Conservation (phyloP, 2,888 invertebrate genomes). For the Alitta virens region DNA sequence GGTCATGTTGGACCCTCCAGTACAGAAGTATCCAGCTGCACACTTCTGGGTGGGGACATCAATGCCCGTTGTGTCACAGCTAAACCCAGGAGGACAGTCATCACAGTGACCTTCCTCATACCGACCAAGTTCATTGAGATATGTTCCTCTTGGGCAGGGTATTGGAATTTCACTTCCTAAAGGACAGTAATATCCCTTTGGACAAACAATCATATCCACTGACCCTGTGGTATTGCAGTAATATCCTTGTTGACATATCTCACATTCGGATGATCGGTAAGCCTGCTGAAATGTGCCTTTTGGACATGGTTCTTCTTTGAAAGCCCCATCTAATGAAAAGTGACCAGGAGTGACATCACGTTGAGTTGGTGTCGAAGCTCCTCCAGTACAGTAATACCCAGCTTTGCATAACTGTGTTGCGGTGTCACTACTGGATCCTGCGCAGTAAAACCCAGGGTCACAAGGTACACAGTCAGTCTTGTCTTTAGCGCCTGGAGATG, state of each 20-base stretch:
- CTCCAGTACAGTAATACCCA: conserved; percentile 53
- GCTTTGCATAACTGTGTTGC: conserved; percentile 36
- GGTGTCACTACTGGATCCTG: conserved; percentile 43
- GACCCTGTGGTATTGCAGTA: conserved; percentile 41
- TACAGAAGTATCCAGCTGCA: conserved; percentile 47
- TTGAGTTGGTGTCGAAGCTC: conserved; percentile 46
- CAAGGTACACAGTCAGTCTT: conserved; percentile 50
- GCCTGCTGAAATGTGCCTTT: conserved; percentile 44
- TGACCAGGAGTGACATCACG: conserved; percentile 44
- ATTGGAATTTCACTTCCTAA: conserved; percentile 42
- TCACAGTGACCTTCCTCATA: conserved; percentile 42
- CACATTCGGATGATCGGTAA: conserved; percentile 35
- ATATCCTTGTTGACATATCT: conserved; percentile 49
- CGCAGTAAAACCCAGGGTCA: conserved; percentile 51
- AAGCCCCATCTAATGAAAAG: conserved; percentile 46
- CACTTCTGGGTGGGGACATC: conserved; percentile 37
- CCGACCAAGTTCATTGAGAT: conserved; percentile 35
- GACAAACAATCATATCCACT: conserved; percentile 41
- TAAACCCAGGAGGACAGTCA: conserved; percentile 37
- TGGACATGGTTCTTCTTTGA: conserved; percentile 50
- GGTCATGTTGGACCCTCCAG: conserved; percentile 21
- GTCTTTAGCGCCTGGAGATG: conserved; percentile 48
- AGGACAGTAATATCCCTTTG: conserved; percentile 49
- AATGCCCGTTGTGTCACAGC: conserved; percentile 46
- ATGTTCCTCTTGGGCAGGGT: conserved; percentile 48